Evolutionary conservation across 2,888 invertebrate species (phyloP).

Genomic region (Dinocampus coccinellae): DNA sequence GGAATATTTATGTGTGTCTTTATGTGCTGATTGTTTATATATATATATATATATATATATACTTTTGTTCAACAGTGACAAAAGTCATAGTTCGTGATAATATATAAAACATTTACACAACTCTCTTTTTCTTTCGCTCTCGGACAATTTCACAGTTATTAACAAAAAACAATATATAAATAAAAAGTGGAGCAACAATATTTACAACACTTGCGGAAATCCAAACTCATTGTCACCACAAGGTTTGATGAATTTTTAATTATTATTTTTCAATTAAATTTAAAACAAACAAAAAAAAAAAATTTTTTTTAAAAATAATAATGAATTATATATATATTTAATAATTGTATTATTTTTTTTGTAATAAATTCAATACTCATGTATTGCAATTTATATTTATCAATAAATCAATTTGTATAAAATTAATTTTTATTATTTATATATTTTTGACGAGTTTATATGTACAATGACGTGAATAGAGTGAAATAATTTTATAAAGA

Average conservation of each 20-base stretch:
- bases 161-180: neutral
- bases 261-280: neutral
- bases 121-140: constrained; percentile 24
- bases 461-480: no score
- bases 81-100: neutral
- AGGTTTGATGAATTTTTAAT: constrained; percentile 2
- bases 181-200: neutral
- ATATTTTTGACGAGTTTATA: no score
- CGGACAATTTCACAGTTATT: neutral
- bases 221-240: neutral
- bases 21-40: no score
- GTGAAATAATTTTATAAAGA: no score
- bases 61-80: constrained; percentile 22
- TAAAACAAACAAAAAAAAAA: no score
- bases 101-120: constrained; percentile 7
- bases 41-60: constrained; percentile 15
- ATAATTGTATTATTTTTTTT: no score
- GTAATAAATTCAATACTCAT: no score
- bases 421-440: no score
- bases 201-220: neutral
- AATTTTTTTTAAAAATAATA: no score
- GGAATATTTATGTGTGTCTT: neutral
- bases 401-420: neutral
- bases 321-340: no score
- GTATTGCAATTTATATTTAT: no score